Evolutionary conservation across 2,888 invertebrate genomes (phyloP).

Genomic region (Hetaerina titia): DNA sequence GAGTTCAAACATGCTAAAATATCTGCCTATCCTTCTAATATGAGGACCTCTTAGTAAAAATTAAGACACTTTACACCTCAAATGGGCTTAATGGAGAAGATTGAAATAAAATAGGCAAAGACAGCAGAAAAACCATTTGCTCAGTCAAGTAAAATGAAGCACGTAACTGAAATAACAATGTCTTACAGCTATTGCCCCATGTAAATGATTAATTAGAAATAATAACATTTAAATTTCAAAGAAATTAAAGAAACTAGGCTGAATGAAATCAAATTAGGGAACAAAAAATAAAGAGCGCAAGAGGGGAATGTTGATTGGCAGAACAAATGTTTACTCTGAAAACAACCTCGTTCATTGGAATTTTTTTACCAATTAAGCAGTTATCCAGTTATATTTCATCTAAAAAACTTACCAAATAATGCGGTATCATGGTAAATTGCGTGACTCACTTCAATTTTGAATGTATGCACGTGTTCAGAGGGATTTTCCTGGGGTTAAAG

Average conservation of each 20-base stretch:
- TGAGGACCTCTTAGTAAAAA: too few relatives aligned
- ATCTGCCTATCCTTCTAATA: too few relatives aligned
- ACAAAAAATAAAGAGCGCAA: not conserved
- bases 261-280: not conserved
- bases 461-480: not conserved
- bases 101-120: too few relatives aligned
- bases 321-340: not conserved
- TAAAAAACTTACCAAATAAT: not conserved
- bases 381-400: not conserved
- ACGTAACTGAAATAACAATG: too few relatives aligned
- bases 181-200: too few relatives aligned
- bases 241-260: not conserved
- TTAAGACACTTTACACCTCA: too few relatives aligned
- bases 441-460: not conserved
- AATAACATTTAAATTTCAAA: not conserved
- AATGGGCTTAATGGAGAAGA: too few relatives aligned
- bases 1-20: too few relatives aligned
- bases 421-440: not conserved
- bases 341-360: not conserved
- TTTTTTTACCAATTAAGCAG: not conserved
- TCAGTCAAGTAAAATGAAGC: not conserved
- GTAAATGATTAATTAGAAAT: too few relatives aligned
- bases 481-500: not conserved
- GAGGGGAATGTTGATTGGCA: not conserved
- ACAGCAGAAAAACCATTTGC: too few relatives aligned